A percentile compares a stretch with the other conserved stretches of the same genome.
phyloP scores from a whole-genome alignment of 35 echinoderm and acorn worm species.

The Apostichopus parvimensis region DNA sequence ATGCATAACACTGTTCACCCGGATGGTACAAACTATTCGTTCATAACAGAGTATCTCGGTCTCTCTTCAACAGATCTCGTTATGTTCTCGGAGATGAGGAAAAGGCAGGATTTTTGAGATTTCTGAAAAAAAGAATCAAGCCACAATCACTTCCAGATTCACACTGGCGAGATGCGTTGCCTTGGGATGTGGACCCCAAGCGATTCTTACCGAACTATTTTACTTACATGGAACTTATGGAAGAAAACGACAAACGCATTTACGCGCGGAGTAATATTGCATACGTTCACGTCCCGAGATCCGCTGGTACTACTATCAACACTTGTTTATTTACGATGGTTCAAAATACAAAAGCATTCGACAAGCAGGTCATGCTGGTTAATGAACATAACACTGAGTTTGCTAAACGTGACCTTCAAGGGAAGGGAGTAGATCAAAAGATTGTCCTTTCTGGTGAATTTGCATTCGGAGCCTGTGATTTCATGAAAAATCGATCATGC shows the following conservation, averaged over 20 bases:
- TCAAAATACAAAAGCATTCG: slow-evolving; percentile 1
- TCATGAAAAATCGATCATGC: slow-evolving; percentile 57
- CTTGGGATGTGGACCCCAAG: slow-evolving; percentile 44
- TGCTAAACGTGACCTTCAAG: not conserved
- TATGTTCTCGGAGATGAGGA: slow-evolving; percentile 34
- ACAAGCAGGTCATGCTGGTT: not conserved
- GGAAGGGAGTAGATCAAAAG: not conserved
- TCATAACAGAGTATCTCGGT: slow-evolving; percentile 14
- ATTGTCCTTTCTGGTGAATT: slow-evolving; percentile 70
- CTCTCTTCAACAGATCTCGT: slow-evolving; percentile 38
- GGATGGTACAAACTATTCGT: too few relatives aligned
- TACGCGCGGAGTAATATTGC: slow-evolving; percentile 49
- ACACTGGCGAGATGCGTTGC: slow-evolving; percentile 43
- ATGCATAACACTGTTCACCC: too few relatives aligned
- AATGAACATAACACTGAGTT: not conserved
- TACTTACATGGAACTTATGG: slow-evolving; percentile 21
- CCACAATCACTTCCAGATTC: not conserved
- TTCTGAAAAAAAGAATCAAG: not conserved
- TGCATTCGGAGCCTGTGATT: slow-evolving; percentile 86
- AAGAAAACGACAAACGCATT: not conserved
- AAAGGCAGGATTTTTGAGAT: not conserved
- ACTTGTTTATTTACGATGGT: slow-evolving; percentile 37
- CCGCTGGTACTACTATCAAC: slow-evolving; percentile 55
- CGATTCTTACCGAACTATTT: slow-evolving; percentile 44
- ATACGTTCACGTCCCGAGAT: slow-evolving; percentile 42